Evolutionary conservation across 2,797 vertebrate genomes (phyloP).

Genomic region (Bovichtus variegatus): DNA sequence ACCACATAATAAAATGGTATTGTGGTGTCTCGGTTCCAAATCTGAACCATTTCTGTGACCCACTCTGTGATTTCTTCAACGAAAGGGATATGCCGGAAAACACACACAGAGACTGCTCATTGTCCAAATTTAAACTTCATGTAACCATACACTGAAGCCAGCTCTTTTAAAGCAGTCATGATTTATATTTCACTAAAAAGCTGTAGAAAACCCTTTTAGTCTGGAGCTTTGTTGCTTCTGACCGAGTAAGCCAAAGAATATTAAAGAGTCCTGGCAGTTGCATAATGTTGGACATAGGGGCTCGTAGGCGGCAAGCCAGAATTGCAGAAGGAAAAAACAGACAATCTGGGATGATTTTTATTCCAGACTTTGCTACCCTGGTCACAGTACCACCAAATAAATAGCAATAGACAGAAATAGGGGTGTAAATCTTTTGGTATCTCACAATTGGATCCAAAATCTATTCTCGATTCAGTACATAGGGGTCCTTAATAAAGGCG

Average conservation of each 20-base stretch:
- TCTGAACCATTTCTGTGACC: background rate
- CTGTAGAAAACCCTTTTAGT: background rate
- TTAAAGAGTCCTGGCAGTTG: constrained; percentile 51
- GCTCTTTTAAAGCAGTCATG: background rate
- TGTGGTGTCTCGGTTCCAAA: background rate
- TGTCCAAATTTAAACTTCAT: constrained; percentile 15
- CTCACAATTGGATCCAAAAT: too few species aligned
- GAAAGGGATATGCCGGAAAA: background rate
- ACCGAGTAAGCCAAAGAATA: constrained; percentile 36
- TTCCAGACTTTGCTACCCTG: constrained; percentile 7
- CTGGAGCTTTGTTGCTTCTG: constrained; percentile 18
- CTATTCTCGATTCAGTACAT: too few species aligned
- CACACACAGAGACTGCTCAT: background rate
- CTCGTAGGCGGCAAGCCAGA: constrained; percentile 35
- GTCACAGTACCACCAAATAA: constrained; percentile 1
- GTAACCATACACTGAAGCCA: background rate
- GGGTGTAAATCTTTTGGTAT: too few species aligned
- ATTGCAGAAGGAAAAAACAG: constrained; percentile 1
- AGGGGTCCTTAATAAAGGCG: too few species aligned
- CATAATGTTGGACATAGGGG: constrained; percentile 38
- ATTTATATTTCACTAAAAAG: constrained; percentile 21
- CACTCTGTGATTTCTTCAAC: background rate
- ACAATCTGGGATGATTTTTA: constrained; percentile 20
- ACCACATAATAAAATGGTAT: background rate
- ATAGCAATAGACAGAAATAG: background rate